Base-by-base conservation (phyloP, 2,797 vertebrate genomes). In the Acipenser transmontanus region DNA sequence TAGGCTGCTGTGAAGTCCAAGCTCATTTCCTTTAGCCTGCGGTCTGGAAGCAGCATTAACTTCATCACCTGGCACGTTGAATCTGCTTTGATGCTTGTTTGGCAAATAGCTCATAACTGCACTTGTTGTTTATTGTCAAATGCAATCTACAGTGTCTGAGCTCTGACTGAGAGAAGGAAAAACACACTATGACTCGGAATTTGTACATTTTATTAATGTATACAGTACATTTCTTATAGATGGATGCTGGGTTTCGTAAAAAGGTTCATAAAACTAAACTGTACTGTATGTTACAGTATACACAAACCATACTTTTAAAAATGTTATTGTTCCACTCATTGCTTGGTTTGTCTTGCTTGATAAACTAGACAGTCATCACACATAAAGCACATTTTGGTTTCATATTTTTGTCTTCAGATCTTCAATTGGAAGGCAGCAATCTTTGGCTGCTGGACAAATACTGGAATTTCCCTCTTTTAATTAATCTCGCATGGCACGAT, bases 401-500 rank as follows among this genome's bases (percentile, higher is more conserved):
- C 9, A 6, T 20, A 34, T 20, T 2, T 57, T 17, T 20, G 60
- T n/a, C 17, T 61, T 61, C 60, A n/a, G 17, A 14, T 14, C 54
- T 57, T 57, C 54, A 57, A 1, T 20, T 9, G 17, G 8, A 61
- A 61, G 13, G 60, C 60, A 17, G 17, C 9, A 6, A 8, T 34
- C 34, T 61, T 7, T 61, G 10, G 17, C 60, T 61, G 13, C 60
- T 8, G 8, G 5, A 10, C 12, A 7, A 1, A 61, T 8, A 8
- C 12, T 14, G 17, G 60, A 61, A 61, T 61, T 61, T 47, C 60
- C 60, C 8, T 61, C 34, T 17, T 61, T 20, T n/a, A 54, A 34
- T 34, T 34, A 34, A n/a, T 6, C 9, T 61, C 10, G 34, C 47
- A 8, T 61, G 17, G 11, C 60, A 17, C 5, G 17, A 20, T 61